Percentiles rank a stretch among this genome's conserved stretches.
These are phyloP conservation scores for Seriola dumerili DNA, from an alignment of 2,113 vertebrate species.

Conservation along the genomic window DNA sequence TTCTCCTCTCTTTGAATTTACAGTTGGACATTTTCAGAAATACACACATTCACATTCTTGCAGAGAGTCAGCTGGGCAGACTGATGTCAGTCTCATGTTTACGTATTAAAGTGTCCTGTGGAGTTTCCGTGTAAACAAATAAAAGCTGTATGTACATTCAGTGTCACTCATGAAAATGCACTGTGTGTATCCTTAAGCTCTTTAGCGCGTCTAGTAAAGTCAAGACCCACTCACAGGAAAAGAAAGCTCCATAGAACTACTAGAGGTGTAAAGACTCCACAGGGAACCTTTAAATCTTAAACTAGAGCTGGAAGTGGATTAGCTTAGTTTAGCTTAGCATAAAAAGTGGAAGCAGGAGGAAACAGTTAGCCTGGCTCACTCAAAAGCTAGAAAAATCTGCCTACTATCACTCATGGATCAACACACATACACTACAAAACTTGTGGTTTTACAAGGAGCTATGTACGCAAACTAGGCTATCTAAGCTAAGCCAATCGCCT, in stretches of 20 bases:
- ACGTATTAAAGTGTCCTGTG: too few relatives aligned
- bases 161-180: background rate
- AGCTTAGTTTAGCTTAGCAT: background rate
- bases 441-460: background rate
- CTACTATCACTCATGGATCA: too few relatives aligned
- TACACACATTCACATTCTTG: background rate
- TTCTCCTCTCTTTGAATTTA: too few relatives aligned
- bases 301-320: background rate
- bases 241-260: too few relatives aligned
- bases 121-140: background rate
- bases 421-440: too few relatives aligned
- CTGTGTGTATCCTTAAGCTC: background rate
- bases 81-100: too few relatives aligned
- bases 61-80: background rate
- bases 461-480: background rate
- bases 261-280: background rate
- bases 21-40: background rate
- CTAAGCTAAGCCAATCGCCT: background rate
- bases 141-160: background rate
- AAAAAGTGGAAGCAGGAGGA: background rate
- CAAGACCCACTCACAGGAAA: background rate
- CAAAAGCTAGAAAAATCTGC: too few relatives aligned
- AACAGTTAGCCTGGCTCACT: too few relatives aligned
- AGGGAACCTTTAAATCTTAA: background rate
- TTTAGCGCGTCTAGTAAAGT: background rate